phyloP scores from a whole-genome alignment of 2,113 vertebrate species.

The Sciurus niger region DNA sequence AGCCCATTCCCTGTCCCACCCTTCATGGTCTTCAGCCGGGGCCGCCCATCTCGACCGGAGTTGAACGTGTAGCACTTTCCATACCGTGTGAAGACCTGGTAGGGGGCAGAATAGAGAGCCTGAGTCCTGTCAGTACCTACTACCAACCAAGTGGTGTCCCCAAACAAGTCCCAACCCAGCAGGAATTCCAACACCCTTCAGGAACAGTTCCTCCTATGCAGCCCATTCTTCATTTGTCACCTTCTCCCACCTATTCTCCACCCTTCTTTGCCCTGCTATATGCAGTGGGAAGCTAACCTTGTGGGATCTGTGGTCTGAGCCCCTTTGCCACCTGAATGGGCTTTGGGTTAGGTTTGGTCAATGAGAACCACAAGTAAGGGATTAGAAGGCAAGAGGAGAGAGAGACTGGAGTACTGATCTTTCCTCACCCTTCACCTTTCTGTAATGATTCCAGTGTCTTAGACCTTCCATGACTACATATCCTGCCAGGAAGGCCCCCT shows the following conservation, averaged over 20 bases:
- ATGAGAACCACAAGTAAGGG: background rate
- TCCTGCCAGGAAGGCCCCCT: background rate
- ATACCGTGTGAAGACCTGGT: conserved; percentile 97
- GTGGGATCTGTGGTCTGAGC: background rate
- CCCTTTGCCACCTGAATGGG: background rate
- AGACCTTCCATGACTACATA: too few species aligned
- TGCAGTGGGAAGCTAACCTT: background rate
- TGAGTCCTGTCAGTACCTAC: background rate
- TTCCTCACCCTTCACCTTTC: background rate
- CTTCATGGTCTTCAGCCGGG: conserved; percentile 95
- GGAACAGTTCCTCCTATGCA: background rate
- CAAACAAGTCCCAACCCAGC: too few species aligned
- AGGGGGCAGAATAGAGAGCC: conserved; percentile 16
- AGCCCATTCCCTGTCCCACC: conserved; percentile 98
- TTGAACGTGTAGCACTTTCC: conserved; percentile 99
- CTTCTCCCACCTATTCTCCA: background rate
- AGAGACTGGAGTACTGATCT: background rate
- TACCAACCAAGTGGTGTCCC: background rate
- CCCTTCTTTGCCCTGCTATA: background rate
- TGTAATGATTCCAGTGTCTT: background rate
- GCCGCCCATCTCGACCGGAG: conserved; percentile 94
- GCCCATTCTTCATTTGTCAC: background rate
- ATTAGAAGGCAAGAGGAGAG: background rate
- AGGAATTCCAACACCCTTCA: background rate
- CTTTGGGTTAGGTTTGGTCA: background rate